Evolutionary conservation across 2,888 invertebrate genomes (phyloP), one percentile per base, ranked within the genome.

Genomic region (Andrena chrysosceles): DNA sequence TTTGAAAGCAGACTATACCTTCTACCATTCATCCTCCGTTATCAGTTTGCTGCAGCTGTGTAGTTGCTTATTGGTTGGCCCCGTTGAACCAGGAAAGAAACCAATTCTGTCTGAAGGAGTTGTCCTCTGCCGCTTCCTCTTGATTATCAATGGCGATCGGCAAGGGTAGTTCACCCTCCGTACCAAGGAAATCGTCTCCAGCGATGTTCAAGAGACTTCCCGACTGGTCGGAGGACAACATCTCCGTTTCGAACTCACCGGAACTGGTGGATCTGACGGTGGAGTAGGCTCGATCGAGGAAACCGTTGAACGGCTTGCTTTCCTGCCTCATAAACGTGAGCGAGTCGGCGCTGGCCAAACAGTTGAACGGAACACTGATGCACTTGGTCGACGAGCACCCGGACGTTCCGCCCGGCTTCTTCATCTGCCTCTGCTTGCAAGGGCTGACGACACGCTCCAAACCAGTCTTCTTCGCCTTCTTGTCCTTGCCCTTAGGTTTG

Each of bases 201-300:
- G 54, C 7, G 20, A 35, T n/a, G 2, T 4, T 60, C 67, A 42
- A 62, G 8, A 56, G 66, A 10, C 62, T 35, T 0, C 0, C 48
- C 2, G 13, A 20, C 0, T 2, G 26, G 8, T 5, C 48, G 3
- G 16, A 5, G 0, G 2, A 1, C 1, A 16, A 0, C 5, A 5
- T 23, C 23, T n/a, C 10, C 0, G 20, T 2, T 0, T 23, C 5
- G 16, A 52, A 2, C 1, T 60, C 33, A 23, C 70, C 67, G 8
- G 0, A 1, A 23, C 33, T 26, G n/a, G 10, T 7, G 13, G n/a
- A 23, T n/a, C 23, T 77, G 7, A n/a, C 10, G 7, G 64, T 71
- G 23, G 76, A 71, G 33, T 68, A 76, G 1, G 52, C 56, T 71
- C 73, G 77, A 74, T 82, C 82, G 8, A 54, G 54, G 7, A 71